These are phyloP conservation scores for Thaumatotibia leucotreta DNA, from an alignment of 1,140 invertebrate species.

Conservation along the genomic window DNA sequence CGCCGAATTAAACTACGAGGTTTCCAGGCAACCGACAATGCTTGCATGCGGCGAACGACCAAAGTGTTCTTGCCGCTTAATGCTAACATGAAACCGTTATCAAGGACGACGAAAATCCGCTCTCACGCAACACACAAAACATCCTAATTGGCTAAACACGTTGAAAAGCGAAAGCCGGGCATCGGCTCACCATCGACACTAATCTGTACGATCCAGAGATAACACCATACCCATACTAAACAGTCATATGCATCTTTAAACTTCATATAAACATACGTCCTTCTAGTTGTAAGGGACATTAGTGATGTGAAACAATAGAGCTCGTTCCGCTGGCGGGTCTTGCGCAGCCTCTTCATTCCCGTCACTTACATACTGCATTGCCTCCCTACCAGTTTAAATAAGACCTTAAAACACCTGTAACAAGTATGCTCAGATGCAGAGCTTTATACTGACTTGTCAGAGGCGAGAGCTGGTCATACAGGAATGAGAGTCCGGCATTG, in stretches of 20 bases:
- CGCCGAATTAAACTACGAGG: no score
- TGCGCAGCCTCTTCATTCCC: constrained; percentile 30
- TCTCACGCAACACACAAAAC: background rate
- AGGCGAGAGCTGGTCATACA: background rate
- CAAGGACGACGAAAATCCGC: background rate
- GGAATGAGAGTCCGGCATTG: background rate
- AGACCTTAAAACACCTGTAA: background rate
- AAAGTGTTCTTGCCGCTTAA: background rate
- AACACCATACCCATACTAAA: background rate
- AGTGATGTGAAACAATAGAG: constrained; percentile 54
- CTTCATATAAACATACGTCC: background rate
- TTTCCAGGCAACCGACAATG: no score
- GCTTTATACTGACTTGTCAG: background rate
- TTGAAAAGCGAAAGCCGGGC: constrained; percentile 31
- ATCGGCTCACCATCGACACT: constrained; percentile 43
- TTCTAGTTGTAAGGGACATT: background rate
- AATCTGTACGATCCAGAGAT: constrained; percentile 52
- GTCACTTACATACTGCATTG: background rate
- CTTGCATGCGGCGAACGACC: no score
- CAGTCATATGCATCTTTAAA: background rate
- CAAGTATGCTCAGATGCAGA: background rate
- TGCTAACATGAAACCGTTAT: background rate
- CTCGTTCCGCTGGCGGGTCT: constrained; percentile 44
- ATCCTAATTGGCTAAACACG: constrained; percentile 9
- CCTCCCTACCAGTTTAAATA: background rate